Conservation (phyloP, 2,797 vertebrate species). For the Allobates femoralis region DNA sequence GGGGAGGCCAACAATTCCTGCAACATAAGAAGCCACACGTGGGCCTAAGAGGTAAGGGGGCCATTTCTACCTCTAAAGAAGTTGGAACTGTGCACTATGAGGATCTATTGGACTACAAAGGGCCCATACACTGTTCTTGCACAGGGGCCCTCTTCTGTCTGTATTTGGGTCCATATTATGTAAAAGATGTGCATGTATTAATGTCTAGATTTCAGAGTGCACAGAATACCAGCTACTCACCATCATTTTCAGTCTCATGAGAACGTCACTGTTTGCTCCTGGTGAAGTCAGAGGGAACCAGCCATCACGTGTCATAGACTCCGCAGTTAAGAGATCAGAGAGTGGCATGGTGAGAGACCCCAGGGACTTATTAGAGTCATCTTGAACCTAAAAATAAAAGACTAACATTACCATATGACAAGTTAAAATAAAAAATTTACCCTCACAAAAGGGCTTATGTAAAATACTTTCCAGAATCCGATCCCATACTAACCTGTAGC, state of each 20-base stretch:
- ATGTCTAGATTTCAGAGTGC: not conserved
- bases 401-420: not conserved
- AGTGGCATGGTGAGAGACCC: constrained; percentile 82
- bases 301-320: constrained; percentile 80
- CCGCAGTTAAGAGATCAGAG: constrained; percentile 79
- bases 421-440: not conserved
- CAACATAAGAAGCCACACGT: no score
- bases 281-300: constrained; percentile 83
- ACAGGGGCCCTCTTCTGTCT: no score
- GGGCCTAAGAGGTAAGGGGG: no score
- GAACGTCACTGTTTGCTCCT: constrained; percentile 81
- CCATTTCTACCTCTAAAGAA: no score
- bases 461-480: not conserved
- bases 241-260: constrained; percentile 85
- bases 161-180: no score
- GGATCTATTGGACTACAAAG: no score
- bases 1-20: no score
- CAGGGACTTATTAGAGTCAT: constrained; percentile 71
- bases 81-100: no score
- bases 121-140: no score
- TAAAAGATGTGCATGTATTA: not conserved
- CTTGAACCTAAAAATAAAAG: constrained; percentile 67
- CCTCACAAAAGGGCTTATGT: not conserved
- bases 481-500: constrained; percentile 79
- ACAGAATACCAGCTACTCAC: constrained; percentile 71